Percentiles rank a stretch among this genome's conserved stretches.
Evolutionary conservation across 2,113 vertebrate species (phyloP).

Genomic region (Eptesicus fuscus): DNA sequence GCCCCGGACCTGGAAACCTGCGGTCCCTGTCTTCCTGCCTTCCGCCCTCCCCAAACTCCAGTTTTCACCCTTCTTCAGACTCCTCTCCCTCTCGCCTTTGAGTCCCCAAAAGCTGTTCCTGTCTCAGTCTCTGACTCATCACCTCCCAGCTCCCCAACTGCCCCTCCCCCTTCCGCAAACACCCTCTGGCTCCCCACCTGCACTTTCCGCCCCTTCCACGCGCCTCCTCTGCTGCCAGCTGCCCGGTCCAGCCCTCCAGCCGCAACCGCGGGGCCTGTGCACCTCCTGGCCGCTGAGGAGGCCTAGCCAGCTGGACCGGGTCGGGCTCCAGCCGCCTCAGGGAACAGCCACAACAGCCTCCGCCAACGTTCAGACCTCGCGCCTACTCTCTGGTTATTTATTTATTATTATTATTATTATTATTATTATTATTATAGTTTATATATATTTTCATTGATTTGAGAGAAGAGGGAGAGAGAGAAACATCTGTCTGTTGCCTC

Average conservation of each 20-base stretch:
- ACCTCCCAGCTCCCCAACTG: neutral
- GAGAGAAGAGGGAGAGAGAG: no score
- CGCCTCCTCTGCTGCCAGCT: constrained; percentile 21
- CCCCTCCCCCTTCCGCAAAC: neutral
- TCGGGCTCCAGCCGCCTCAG: accelerated
- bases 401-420: no score
- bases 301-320: accelerated
- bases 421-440: no score
- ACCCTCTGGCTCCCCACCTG: constrained; percentile 67
- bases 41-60: neutral
- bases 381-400: constrained; percentile 27
- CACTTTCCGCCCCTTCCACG: constrained; percentile 72
- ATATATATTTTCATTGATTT: no score
- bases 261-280: constrained; percentile 68
- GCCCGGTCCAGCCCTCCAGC: constrained; percentile 66
- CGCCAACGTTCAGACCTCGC: neutral
- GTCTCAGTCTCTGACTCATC: neutral
- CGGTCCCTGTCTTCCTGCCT: neutral
- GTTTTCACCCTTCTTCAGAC: neutral
- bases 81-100: neutral
- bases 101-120: neutral
- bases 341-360: accelerated
- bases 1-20: neutral
- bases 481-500: no score
- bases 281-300: neutral